Evolutionary conservation across 2,113 vertebrate genomes (phyloP).

Genomic region (Marcusenius ussheri): DNA sequence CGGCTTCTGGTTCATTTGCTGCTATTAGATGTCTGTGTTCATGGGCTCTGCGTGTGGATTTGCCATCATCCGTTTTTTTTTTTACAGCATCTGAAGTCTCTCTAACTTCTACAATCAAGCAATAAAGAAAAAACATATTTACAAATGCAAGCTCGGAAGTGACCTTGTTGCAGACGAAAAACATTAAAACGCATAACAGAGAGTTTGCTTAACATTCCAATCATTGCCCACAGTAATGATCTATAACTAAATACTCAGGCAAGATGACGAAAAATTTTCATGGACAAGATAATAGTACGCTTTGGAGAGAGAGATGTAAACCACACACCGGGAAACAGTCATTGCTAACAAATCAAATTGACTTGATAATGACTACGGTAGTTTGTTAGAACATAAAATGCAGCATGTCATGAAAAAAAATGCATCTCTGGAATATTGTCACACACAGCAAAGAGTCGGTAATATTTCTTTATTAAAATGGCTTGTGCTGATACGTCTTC

Average conservation of each 20-base stretch:
- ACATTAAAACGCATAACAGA: neutral
- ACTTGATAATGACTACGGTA: neutral
- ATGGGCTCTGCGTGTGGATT: neutral
- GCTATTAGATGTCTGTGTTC: neutral
- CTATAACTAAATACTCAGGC: neutral
- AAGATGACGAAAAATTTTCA: neutral
- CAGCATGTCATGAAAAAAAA: neutral
- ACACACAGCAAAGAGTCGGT: neutral
- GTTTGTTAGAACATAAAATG: neutral
- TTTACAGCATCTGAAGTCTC: neutral
- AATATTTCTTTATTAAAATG: conserved; percentile 2
- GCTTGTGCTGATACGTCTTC: neutral
- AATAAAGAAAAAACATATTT: neutral
- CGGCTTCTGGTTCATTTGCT: neutral
- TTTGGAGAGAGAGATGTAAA: neutral
- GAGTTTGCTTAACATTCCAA: neutral
- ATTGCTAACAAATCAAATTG: neutral
- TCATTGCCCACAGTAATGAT: neutral
- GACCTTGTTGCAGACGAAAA: neutral
- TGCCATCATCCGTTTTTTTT: neutral
- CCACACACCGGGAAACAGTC: neutral
- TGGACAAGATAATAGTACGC: neutral
- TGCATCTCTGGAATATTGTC: neutral
- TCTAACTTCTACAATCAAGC: neutral
- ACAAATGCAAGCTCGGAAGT: neutral